These are phyloP conservation scores for Esox lucius DNA, from an alignment of 2,797 vertebrate species.

Conservation along the genomic window DNA sequence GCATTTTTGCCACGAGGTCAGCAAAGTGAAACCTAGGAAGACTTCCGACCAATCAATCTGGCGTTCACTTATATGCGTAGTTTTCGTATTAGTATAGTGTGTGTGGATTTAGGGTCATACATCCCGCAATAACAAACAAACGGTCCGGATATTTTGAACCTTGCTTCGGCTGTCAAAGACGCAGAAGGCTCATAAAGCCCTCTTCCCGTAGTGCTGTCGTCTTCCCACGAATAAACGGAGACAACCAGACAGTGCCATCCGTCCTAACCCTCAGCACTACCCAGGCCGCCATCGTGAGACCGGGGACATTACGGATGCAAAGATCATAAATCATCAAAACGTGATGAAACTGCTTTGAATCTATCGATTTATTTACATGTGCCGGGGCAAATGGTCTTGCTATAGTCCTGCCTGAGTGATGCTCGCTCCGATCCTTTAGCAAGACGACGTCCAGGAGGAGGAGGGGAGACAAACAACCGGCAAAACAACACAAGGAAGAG, in stretches of 20 bases:
- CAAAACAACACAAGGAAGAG: constrained; percentile 72
- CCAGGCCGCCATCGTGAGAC: constrained; percentile 50
- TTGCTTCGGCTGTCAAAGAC: neutral
- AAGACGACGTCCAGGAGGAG: constrained; percentile 3
- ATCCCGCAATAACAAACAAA: neutral
- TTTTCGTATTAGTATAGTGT: neutral
- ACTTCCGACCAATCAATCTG: neutral
- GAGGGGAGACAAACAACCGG: constrained; percentile 37
- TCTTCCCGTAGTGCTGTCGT: neutral
- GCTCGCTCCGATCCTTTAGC: constrained; percentile 63
- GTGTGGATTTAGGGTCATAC: neutral
- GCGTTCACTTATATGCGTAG: neutral
- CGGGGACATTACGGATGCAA: constrained; percentile 71
- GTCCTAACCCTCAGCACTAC: constrained; percentile 25
- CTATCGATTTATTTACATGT: constrained; percentile 78
- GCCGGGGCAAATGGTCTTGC: constrained; percentile 59
- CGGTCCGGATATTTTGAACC: constrained; percentile 2
- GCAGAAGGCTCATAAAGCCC: neutral
- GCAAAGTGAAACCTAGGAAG: neutral
- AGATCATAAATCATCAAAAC: constrained; percentile 72
- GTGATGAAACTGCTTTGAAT: constrained; percentile 72
- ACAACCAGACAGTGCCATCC: neutral
- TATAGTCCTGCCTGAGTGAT: constrained; percentile 61
- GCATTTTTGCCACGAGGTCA: neutral
- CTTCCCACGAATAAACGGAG: neutral